Conservation (phyloP, 2,888 invertebrate species). For the Disparrhopalites patrizii region DNA sequence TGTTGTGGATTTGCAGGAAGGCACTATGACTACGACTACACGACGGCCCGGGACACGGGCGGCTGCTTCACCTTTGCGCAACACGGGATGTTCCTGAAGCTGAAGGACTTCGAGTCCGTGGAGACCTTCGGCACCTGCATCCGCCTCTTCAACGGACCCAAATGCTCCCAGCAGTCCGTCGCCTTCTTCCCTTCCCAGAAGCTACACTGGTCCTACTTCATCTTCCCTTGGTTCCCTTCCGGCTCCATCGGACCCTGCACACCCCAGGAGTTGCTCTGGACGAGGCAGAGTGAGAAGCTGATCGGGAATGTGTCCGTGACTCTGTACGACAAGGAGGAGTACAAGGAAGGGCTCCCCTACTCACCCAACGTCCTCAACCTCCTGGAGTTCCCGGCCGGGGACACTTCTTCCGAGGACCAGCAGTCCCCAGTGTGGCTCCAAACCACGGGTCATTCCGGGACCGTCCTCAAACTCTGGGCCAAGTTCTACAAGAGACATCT, state of each 20-base stretch:
- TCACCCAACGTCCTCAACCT: background rate
- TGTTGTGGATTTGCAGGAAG: no score
- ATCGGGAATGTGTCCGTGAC: background rate
- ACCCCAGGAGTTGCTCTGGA: background rate
- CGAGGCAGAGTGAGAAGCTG: background rate
- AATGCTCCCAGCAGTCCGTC: background rate
- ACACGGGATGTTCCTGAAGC: background rate
- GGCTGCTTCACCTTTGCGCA: conserved; percentile 1
- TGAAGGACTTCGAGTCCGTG: background rate
- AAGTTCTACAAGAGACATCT: conserved; percentile 1
- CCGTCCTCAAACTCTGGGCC: background rate
- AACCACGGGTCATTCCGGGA: background rate
- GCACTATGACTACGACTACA: background rate
- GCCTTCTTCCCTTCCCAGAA: background rate
- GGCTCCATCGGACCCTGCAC: conserved; percentile 6
- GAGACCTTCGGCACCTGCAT: conserved; percentile 2
- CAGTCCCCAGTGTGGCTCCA: background rate
- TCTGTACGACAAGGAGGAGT: background rate
- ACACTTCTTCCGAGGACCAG: background rate
- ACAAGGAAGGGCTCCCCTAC: background rate
- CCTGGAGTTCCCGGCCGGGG: background rate
- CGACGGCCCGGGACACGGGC: background rate
- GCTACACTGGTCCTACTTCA: conserved; percentile 2
- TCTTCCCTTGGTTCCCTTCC: conserved; percentile 7
- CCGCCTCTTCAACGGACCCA: background rate